Percentiles rank a stretch among this genome's conserved stretches.
phyloP scores from a whole-genome alignment of 2,888 invertebrate species.

The Drosophila kambysellisi region DNA sequence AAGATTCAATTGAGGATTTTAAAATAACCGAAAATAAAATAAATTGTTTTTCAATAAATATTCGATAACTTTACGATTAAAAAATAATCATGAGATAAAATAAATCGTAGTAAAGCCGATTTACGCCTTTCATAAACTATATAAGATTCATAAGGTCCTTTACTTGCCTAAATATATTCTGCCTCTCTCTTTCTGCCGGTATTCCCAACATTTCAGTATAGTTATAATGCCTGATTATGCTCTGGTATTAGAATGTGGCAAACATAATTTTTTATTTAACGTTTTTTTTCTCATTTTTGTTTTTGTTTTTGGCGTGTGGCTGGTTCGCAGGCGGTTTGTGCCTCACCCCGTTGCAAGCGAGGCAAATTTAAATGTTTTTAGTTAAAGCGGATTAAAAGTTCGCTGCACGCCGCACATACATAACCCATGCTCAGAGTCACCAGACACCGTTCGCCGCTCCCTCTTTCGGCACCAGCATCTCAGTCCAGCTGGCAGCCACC shows the following conservation, averaged over 20 bases:
- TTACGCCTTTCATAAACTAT: background rate
- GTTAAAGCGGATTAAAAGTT: slow-evolving; percentile 81
- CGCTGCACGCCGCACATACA: slow-evolving; percentile 81
- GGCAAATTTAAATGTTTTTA: slow-evolving; percentile 80
- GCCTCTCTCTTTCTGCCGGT: no score
- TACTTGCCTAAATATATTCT: background rate
- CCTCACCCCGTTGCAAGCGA: slow-evolving; percentile 16
- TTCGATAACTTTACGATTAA: background rate
- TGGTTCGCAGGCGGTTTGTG: slow-evolving; percentile 48
- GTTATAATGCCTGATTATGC: slow-evolving; percentile 29
- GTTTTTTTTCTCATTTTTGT: slow-evolving; percentile 24
- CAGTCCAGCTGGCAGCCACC: slow-evolving; percentile 30
- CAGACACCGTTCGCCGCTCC: slow-evolving; percentile 7
- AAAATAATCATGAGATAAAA: background rate
- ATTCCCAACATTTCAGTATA: slow-evolving; percentile 28
- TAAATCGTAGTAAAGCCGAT: background rate
- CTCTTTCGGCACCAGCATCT: slow-evolving; percentile 8
- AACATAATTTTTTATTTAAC: slow-evolving; percentile 49
- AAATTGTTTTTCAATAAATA: background rate
- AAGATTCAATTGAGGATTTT: background rate
- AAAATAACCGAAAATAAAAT: background rate
- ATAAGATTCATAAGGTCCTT: background rate
- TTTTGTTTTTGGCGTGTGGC: slow-evolving; percentile 22
- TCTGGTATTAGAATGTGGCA: slow-evolving; percentile 53
- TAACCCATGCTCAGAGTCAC: slow-evolving; percentile 66